Evolutionary conservation across 2,113 vertebrate genomes (phyloP).

Genomic region (Trematocara zebra): DNA sequence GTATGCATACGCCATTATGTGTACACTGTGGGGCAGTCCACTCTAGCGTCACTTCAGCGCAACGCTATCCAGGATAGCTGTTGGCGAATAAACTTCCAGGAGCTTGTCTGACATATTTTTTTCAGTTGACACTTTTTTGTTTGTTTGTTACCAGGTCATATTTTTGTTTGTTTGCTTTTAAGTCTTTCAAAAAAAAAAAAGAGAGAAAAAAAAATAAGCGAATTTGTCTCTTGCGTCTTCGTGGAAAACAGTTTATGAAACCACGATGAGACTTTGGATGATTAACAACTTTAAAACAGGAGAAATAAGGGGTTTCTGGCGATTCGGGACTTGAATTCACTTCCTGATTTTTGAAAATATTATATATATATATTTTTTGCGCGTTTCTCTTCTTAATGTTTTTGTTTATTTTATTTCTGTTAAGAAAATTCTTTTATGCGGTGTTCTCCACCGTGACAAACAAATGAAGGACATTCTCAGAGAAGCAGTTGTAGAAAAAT

Average conservation of each 20-base stretch:
- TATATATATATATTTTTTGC: slow-evolving; percentile 66
- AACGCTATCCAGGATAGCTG: not conserved
- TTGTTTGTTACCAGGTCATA: not conserved
- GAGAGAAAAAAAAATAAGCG: not conserved
- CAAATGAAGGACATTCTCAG: slow-evolving; percentile 74
- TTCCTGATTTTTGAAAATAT: slow-evolving; percentile 60
- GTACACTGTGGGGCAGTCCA: slow-evolving; percentile 20
- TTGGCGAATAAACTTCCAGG: not conserved
- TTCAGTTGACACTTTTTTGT: not conserved
- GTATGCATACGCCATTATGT: slow-evolving; percentile 22
- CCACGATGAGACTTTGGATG: not conserved
- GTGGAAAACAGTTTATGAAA: not conserved
- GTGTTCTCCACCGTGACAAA: slow-evolving; percentile 46
- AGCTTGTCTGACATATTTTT: slow-evolving; percentile 6
- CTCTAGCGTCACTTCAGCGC: not conserved
- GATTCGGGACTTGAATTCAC: slow-evolving; percentile 32
- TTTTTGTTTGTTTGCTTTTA: slow-evolving; percentile 7
- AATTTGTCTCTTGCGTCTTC: slow-evolving; percentile 1
- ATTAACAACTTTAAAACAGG: not conserved
- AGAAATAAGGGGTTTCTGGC: slow-evolving; percentile 34
- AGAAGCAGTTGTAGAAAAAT: slow-evolving; percentile 64
- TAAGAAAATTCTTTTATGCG: slow-evolving; percentile 34
- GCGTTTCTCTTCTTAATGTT: slow-evolving; percentile 55
- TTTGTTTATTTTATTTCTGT: slow-evolving; percentile 24
- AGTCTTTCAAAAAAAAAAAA: not conserved